Evolutionary conservation across 2,888 invertebrate genomes (phyloP).

Genomic region (Ceramica pisi): DNA sequence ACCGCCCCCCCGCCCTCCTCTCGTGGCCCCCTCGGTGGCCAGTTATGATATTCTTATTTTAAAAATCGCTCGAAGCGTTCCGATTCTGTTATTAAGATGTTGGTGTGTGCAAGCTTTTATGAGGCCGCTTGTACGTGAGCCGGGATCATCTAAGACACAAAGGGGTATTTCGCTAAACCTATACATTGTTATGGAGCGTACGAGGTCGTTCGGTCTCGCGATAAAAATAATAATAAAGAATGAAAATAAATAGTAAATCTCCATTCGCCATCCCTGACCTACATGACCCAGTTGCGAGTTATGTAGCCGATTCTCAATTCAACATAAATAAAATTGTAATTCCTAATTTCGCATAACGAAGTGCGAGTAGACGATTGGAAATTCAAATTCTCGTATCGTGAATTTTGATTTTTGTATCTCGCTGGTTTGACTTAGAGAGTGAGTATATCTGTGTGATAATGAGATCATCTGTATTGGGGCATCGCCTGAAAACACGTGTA

Average conservation of each 20-base stretch:
- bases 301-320: conserved; percentile 65
- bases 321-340: conserved; percentile 69
- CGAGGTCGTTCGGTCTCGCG: conserved; percentile 62
- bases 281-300: conserved; percentile 77
- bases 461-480: conserved; percentile 51
- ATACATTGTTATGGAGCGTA: conserved; percentile 67
- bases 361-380: conserved; percentile 65
- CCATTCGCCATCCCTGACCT: conserved; percentile 77
- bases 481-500: conserved; percentile 55
- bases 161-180: conserved; percentile 70
- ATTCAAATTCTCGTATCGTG: conserved; percentile 63
- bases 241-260: conserved; percentile 70
- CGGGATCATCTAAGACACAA: conserved; percentile 76
- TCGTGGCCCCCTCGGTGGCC: conserved; percentile 81
- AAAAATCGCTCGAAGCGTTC: conserved; percentile 89
- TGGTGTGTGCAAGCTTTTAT: conserved; percentile 86
- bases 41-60: conserved; percentile 90
- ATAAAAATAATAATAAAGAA: conserved; percentile 76
- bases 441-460: conserved; percentile 41
- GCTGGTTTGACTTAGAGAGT: conserved; percentile 27
- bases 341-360: conserved; percentile 69
- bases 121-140: conserved; percentile 76
- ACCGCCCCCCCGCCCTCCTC: conserved; percentile 76
- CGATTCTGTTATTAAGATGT: conserved; percentile 89
- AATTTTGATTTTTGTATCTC: conserved; percentile 54